Evolutionary conservation across 2,888 invertebrate species (phyloP).

Genomic region (Cataglyphis cursor): DNA sequence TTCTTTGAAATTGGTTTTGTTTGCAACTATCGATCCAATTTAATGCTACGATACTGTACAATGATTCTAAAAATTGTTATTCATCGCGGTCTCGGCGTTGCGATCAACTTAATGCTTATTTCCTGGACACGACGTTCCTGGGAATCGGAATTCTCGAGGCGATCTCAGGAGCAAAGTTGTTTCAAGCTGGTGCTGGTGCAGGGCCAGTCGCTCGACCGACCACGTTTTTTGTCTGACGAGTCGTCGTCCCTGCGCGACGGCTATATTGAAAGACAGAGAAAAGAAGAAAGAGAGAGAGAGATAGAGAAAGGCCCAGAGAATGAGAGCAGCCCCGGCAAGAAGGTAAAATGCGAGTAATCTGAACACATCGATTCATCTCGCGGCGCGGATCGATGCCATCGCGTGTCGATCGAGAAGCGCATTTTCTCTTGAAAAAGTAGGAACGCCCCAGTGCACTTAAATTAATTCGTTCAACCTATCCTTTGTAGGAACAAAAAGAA

Average conservation of each 20-base stretch:
- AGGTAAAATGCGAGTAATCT: constrained; percentile 70
- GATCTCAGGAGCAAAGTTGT: constrained; percentile 65
- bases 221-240: constrained; percentile 69
- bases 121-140: constrained; percentile 66
- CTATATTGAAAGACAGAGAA: constrained; percentile 32
- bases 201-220: constrained; percentile 63
- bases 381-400: constrained; percentile 71
- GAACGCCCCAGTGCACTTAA: constrained; percentile 62
- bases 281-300: background rate
- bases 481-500: constrained; percentile 4
- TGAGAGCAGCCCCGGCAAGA: constrained; percentile 2
- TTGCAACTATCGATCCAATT: constrained; percentile 16
- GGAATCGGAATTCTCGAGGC: constrained; percentile 67
- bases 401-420: constrained; percentile 59
- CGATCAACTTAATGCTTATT: constrained; percentile 53
- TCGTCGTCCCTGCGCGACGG: constrained; percentile 65
- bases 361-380: constrained; percentile 60
- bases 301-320: background rate
- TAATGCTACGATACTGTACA: background rate
- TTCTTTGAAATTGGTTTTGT: background rate
- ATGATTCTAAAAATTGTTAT: constrained; percentile 20
- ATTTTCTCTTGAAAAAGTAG: constrained; percentile 35
- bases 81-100: constrained; percentile 23
- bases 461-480: constrained; percentile 54
- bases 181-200: constrained; percentile 52